Base-by-base conservation (phyloP, 2,888 invertebrate genomes). In the Idaea dimidiata region DNA sequence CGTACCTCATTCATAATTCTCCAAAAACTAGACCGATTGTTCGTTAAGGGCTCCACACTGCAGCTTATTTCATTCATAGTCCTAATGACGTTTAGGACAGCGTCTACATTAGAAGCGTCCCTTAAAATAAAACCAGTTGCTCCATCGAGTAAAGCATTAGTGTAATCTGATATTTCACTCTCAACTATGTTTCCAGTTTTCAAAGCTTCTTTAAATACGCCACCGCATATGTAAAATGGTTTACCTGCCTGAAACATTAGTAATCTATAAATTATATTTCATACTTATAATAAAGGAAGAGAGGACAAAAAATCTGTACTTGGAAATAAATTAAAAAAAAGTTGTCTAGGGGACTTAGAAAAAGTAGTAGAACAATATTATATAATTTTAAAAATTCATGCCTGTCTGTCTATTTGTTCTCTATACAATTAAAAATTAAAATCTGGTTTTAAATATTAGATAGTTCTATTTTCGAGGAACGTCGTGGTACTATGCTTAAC, bases 61-160 rank as follows among this genome's bases (percentile, higher is more conserved):
- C 78, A 74, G 66, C 88, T 87, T 0, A 88, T 58, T 1, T 79
- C 73, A 60, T 84, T 82, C n/a, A 90, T 66, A 0, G 72, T 67
- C 6, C 72, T 72, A 16, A 89, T 68, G n/a, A 80, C 74, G 14
- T 72, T 66, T 10, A 84, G 56, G 10, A 77, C 62, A 10, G 68
- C 32, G 3, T 80, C 73, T 0, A 78, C 67, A 33, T 83, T 63
- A 0, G 63, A 53, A 61, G 73, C 78, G 57, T 81, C 75, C 24
- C 70, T 75, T 0, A 90, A 69, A 16, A 86, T 63, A 62, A 90
- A 87, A 0, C 89, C 91, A 14, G 82, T 78, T 1, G 73, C 80
- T n/a, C 88, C 89, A 57, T 87, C 84, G 5, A 87, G 65, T 33
- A 90, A 61, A 0, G 86, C 81, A 59, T 88, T 87, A 0, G 84